A percentile compares a stretch with the other conserved stretches of the same genome.
Conservation (phyloP, 2,797 vertebrate genomes). For the Nannoperca obscura region DNA sequence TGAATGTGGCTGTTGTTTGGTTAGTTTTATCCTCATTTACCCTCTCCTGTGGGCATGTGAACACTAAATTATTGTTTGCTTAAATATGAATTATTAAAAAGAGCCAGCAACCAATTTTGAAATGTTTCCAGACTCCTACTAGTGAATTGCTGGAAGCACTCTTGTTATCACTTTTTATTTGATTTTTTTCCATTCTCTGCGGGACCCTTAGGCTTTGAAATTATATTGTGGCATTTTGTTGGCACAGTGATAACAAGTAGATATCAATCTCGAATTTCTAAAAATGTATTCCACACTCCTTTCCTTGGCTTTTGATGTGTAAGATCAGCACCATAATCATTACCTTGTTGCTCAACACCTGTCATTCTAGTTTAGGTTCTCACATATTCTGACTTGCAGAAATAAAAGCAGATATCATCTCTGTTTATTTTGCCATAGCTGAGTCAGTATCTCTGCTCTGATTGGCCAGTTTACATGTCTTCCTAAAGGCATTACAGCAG, state of each 20-base stretch:
- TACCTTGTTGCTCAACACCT: constrained; percentile 69
- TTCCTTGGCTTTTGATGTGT: constrained; percentile 69
- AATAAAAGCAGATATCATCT: constrained; percentile 45
- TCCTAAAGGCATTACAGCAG: constrained; percentile 21
- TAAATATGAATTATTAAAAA: constrained; percentile 61
- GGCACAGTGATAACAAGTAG: constrained; percentile 55
- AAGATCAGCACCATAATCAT: constrained; percentile 62
- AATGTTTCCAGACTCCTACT: constrained; percentile 56
- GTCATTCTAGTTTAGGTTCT: constrained; percentile 47
- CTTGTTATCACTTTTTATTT: constrained; percentile 44
- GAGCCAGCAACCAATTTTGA: constrained; percentile 56
- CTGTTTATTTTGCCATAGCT: constrained; percentile 58
- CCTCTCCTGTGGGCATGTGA: constrained; percentile 55
- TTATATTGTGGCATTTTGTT: constrained; percentile 73
- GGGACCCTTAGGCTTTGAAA: constrained; percentile 69
- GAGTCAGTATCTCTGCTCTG: constrained; percentile 49
- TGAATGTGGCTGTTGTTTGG: constrained; percentile 38
- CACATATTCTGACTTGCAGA: constrained; percentile 74
- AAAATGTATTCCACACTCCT: constrained; percentile 46
- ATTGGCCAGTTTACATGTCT: constrained; percentile 38
- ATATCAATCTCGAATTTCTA: constrained; percentile 70
- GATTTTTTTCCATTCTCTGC: background rate
- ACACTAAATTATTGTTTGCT: constrained; percentile 62
- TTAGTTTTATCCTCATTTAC: constrained; percentile 62
- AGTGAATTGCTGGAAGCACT: constrained; percentile 52